Evolutionary conservation across 2,888 invertebrate species (phyloP), one percentile per base, ranked within the genome.

Genomic region (Antheraea assamensis): DNA sequence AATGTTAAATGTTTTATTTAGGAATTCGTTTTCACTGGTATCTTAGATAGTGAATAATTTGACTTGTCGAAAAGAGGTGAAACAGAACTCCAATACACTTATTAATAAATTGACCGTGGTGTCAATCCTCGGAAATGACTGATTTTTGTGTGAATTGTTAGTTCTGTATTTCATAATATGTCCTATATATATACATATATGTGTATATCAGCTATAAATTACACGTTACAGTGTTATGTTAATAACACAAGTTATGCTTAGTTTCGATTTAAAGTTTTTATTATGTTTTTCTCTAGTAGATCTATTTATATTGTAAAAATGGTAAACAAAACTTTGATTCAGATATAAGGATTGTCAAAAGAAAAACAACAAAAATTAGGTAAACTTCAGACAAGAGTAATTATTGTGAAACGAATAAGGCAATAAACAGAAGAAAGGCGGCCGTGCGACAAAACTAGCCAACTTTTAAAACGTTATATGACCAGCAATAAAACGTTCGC

Each of bases 391-490:
- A 92, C 86, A 87, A 89, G 88, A 84, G 88, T 89, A 91, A 92
- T 93, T 91, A 93, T 92, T 91, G 91, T 83, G 85, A 89, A 88
- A 87, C 83, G 85, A 82, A 55, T 68, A 85, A 83, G 85, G 85
- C 86, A 83, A 84, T 82, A 81, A 80, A 82, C 77, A 79, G 85
- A 87, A 79, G 76, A 83, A 87, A 86, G 82, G 82, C 87, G 85
- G 83, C 84, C 88, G 87, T 89, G 90, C 83, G 92, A 87, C 87
- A 85, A 89, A 92, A 92, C 87, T 86, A 92, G 85, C 90, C 87
- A 94, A 94, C 92, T 94, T 94, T 94, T 92, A 94, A 94, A 94
- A 92, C 94, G 94, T 92, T 94, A 94, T 94, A 94, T 91, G 93
- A 91, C 81, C 90, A 88, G 93, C 88, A 90, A 94, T 94, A 94